Percentiles rank a stretch among this genome's conserved stretches.
phyloP scores from a whole-genome alignment of 2,113 vertebrate genomes.

The Scartelaos histophorus region DNA sequence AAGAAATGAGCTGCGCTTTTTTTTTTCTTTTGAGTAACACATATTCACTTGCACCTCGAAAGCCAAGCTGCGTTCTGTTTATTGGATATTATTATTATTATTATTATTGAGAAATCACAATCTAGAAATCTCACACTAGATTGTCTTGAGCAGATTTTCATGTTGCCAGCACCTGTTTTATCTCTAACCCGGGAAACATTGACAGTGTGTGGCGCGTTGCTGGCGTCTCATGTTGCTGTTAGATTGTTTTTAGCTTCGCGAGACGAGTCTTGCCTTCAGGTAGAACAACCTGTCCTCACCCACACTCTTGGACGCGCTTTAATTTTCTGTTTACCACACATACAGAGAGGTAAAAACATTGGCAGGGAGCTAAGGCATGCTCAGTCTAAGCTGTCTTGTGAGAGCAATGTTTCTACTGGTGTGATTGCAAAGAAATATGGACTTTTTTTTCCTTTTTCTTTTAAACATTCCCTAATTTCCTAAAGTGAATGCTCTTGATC shows the following conservation, averaged over 20 bases:
- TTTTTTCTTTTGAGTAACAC: constrained; percentile 57
- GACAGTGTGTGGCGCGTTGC: not conserved
- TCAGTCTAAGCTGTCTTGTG: not conserved
- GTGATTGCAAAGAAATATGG: not conserved
- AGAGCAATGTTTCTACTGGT: not conserved
- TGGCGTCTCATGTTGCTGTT: not conserved
- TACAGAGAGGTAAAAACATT: constrained; percentile 14
- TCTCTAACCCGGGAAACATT: constrained; percentile 1
- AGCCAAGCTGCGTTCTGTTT: constrained; percentile 47
- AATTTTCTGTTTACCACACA: constrained; percentile 15
- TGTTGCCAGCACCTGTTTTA: constrained; percentile 31
- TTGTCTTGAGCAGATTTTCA: constrained; percentile 46
- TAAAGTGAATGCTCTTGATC: too few relatives aligned
- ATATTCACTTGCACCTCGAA: constrained; percentile 51
- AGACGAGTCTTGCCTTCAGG: constrained; percentile 5
- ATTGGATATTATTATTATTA: constrained; percentile 35
- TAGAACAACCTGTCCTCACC: constrained; percentile 5
- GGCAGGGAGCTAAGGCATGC: constrained; percentile 8
- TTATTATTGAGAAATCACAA: constrained; percentile 32
- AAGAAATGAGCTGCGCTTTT: constrained; percentile 29
- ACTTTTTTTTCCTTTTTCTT: too few relatives aligned
- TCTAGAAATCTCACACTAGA: constrained; percentile 27
- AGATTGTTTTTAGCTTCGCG: not conserved
- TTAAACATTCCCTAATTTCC: too few relatives aligned
- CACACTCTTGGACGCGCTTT: constrained; percentile 1